Percentiles rank a stretch among this genome's conserved stretches.
phyloP scores from a whole-genome alignment of 2,888 invertebrate species.

The Allolobophora icterica region DNA sequence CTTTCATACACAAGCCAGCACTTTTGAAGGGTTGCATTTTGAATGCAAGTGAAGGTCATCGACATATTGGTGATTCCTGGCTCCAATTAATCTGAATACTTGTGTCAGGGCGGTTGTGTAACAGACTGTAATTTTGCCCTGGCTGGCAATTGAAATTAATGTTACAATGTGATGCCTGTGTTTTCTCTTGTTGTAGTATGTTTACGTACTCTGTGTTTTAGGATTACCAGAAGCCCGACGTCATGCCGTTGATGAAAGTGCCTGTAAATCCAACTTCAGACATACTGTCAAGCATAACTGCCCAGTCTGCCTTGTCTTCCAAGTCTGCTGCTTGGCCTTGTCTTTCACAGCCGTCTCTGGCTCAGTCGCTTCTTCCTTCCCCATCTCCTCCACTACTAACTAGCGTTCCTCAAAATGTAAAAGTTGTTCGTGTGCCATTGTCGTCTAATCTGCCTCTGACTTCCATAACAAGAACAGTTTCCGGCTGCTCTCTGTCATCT shows the following conservation, averaged over 20 bases:
- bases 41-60: too few relatives aligned
- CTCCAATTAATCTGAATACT: too few relatives aligned
- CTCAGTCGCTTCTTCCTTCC: neutral
- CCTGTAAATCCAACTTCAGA: neutral
- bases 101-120: too few relatives aligned
- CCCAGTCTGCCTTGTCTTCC: constrained; percentile 17
- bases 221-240: neutral
- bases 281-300: neutral
- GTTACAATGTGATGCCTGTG: neutral
- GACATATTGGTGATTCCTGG: too few relatives aligned
- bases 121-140: neutral
- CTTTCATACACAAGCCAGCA: too few relatives aligned
- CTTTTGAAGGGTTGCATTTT: too few relatives aligned
- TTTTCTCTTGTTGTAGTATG: neutral
- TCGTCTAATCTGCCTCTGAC: neutral
- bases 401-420: neutral
- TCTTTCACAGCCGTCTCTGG: neutral
- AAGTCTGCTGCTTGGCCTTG: neutral
- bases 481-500: neutral
- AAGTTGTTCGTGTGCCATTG: neutral
- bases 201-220: neutral
- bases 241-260: constrained; percentile 2
- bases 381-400: neutral
- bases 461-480: constrained; percentile 6
- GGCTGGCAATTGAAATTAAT: neutral